These are phyloP conservation scores for Nesoenas mayeri DNA, from an alignment of 2,113 vertebrate genomes.

Conservation along the genomic window DNA sequence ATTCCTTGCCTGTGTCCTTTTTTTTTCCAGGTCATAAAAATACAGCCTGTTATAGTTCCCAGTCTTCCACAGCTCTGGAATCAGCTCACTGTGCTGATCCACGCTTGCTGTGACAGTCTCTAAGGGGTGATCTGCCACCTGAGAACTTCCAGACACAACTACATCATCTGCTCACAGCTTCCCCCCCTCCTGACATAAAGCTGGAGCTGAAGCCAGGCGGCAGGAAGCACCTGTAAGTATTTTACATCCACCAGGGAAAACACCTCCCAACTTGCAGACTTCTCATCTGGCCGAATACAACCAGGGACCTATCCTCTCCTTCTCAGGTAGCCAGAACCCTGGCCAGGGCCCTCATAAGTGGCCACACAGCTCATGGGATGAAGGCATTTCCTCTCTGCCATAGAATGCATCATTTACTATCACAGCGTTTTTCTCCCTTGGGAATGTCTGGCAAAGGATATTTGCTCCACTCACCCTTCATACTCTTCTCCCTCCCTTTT, in stretches of 20 bases:
- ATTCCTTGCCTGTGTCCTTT: background rate
- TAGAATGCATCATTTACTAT: slow-evolving; percentile 39
- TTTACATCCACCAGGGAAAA: slow-evolving; percentile 32
- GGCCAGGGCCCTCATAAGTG: background rate
- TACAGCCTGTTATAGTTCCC: background rate
- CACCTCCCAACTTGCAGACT: slow-evolving; percentile 18
- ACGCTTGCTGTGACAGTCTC: background rate
- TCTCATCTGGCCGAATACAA: background rate
- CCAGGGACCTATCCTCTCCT: background rate
- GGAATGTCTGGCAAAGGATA: background rate
- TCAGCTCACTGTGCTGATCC: background rate
- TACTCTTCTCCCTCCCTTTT: background rate
- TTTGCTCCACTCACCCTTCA: background rate
- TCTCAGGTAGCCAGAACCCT: slow-evolving; percentile 25
- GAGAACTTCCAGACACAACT: slow-evolving; percentile 53
- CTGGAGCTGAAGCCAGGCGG: background rate
- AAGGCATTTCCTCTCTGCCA: slow-evolving; percentile 40
- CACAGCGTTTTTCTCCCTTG: background rate
- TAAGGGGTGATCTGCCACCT: slow-evolving; percentile 12
- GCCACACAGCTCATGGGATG: slow-evolving; percentile 4
- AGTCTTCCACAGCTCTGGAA: background rate
- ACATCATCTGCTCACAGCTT: slow-evolving; percentile 17
- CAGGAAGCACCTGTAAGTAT: slow-evolving; percentile 56
- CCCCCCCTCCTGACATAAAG: background rate
- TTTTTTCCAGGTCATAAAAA: background rate